phyloP scores from a whole-genome alignment of 2,888 invertebrate species.

The Mythimna loreyi region DNA sequence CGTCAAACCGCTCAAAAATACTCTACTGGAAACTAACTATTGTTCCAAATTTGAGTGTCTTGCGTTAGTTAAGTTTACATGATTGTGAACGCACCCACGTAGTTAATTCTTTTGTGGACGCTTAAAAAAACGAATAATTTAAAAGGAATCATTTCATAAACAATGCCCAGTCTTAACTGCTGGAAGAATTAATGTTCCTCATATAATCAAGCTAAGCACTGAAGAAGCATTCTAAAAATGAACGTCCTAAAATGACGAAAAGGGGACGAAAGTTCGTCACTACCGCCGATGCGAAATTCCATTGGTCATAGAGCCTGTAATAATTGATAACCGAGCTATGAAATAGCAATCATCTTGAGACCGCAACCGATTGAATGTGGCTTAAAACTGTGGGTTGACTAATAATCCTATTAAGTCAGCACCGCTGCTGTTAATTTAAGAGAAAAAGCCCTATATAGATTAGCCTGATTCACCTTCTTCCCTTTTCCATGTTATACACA shows the following conservation, averaged over 20 bases:
- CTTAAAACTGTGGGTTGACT: conserved; percentile 1
- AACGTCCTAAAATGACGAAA: not conserved
- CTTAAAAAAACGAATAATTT: too few species aligned
- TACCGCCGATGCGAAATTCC: not conserved
- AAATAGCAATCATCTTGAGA: not conserved
- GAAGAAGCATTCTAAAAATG: not conserved
- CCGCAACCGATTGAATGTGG: conserved; percentile 1
- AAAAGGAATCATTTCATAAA: not conserved
- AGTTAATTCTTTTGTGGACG: too few species aligned
- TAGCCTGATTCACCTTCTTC: too few species aligned
- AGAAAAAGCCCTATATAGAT: not conserved
- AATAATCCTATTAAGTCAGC: not conserved
- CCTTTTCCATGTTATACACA: too few species aligned
- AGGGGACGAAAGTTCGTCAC: not conserved
- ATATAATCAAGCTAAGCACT: not conserved
- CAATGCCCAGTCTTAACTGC: not conserved
- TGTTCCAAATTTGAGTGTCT: too few species aligned
- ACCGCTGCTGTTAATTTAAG: not conserved
- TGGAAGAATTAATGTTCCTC: not conserved
- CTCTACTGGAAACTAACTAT: too few species aligned
- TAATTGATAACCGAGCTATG: not conserved
- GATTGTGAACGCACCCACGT: too few species aligned
- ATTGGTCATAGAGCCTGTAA: not conserved
- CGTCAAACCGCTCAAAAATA: not conserved
- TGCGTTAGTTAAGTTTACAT: too few species aligned